These are phyloP conservation scores for Scalopus aquaticus DNA, from an alignment of 2,113 vertebrate genomes.

Conservation along the genomic window DNA sequence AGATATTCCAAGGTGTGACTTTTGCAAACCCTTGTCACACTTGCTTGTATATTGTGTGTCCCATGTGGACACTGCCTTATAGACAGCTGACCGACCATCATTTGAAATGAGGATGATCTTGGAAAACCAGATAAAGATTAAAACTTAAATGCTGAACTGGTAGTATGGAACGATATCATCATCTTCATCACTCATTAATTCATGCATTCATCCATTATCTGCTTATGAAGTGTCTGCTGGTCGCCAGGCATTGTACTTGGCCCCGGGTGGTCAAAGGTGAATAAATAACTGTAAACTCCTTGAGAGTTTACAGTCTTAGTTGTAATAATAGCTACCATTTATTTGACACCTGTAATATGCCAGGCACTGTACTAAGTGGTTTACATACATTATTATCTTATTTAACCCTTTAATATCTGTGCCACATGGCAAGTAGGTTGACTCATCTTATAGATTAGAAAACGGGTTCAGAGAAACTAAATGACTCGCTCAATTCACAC, in stretches of 20 bases:
- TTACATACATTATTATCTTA: background rate
- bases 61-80: background rate
- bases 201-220: conserved; percentile 20
- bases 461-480: background rate
- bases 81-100: conserved; percentile 7
- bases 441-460: background rate
- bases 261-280: background rate
- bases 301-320: background rate
- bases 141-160: conserved; percentile 39
- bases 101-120: conserved; percentile 31
- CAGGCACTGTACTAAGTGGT: background rate
- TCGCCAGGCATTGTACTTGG: background rate
- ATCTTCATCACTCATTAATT: conserved; percentile 23
- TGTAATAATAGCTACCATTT: background rate
- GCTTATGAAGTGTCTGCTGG: background rate
- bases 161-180: conserved; percentile 37
- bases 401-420: background rate
- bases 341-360: background rate
- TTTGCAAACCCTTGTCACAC: background rate
- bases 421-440: background rate
- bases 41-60: background rate
- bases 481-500: background rate
- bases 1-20: background rate
- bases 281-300: background rate
- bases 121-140: conserved; percentile 1